Evolutionary conservation across 1,140 invertebrate species (phyloP), one percentile per base, ranked within the genome.

Genomic region (Brachionus asplanchnoidis): DNA sequence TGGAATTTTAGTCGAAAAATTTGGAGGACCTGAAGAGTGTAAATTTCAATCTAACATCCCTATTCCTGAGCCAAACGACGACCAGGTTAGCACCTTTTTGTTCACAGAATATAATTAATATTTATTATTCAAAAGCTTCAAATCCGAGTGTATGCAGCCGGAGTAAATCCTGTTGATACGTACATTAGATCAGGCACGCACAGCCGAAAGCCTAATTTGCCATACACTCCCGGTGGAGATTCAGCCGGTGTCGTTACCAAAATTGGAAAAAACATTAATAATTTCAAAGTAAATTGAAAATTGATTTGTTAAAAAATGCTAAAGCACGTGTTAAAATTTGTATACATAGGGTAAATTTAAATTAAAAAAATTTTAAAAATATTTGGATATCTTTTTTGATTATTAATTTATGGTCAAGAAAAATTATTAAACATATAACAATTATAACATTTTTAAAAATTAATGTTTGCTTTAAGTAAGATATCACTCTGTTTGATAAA

Each of bases 81-180:
- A 86, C 77, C 86, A 89, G 86, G 89, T 89, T 77, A 70, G 26
- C 23, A 84, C 60, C 42, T 23, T 73, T 83, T 73, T 75, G 12
- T 53, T 65, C 77, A 77, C 50, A 40, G 17, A 84, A 26, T 50
- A 44, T 50, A 50, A 42, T 50, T 56, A 56, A 65, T 70, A 79
- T 9, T 8, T 80, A 17, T 84, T 32, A 85, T 56, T 23, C 73
- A 84, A 46, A 12, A 92, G 91, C 88, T 92, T 26, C 85, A 92
- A 60, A 88, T 92, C 7, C 88, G 89, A 85, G 90, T 93, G 1
- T 66, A 87, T 26, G 88, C 90, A 8, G 87, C 90, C 85, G 92
- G 92, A 20, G 88, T 92, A 0, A 92, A 92, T 86, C 92, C 92
- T 40, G 91, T 92, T n/a, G 92, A 92, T 84, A 92, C 91, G 0